Conservation (phyloP, 2,888 invertebrate genomes). For the Papilio elwesi region DNA sequence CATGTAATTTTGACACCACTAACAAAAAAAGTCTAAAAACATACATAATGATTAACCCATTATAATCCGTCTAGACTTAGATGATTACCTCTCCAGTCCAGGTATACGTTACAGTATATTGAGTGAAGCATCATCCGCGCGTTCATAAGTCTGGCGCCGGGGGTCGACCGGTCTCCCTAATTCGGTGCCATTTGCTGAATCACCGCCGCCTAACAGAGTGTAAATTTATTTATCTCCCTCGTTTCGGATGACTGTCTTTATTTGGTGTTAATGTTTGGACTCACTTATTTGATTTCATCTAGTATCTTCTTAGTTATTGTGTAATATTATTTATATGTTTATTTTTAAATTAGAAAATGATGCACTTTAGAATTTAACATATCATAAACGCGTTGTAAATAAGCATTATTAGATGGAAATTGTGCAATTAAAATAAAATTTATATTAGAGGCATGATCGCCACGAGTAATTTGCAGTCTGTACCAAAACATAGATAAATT, state of each 20-base stretch:
- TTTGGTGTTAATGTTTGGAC: constrained; percentile 47
- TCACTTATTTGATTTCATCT: constrained; percentile 40
- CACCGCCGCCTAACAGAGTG: constrained; percentile 70
- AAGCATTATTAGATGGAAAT: background rate
- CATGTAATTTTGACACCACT: too few species aligned
- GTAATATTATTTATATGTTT: background rate
- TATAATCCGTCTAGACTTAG: constrained; percentile 31
- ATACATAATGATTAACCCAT: background rate
- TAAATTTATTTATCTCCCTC: constrained; percentile 66
- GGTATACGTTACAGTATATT: constrained; percentile 22
- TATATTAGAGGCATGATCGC: background rate
- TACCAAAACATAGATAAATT: background rate
- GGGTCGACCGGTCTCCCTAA: constrained; percentile 34
- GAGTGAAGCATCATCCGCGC: constrained; percentile 25
- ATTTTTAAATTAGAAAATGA: background rate
- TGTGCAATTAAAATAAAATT: background rate
- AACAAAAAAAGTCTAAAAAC: background rate
- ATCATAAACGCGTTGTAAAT: background rate
- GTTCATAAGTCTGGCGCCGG: constrained; percentile 36
- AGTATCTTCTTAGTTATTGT: constrained; percentile 4
- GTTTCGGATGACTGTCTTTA: constrained; percentile 47
- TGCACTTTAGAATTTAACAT: background rate
- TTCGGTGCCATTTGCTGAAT: constrained; percentile 63
- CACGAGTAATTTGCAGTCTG: background rate
- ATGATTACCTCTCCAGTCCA: constrained; percentile 27